Evolutionary conservation across 1,140 invertebrate species (phyloP).

Genomic region (Hypsibius dujardini): DNA sequence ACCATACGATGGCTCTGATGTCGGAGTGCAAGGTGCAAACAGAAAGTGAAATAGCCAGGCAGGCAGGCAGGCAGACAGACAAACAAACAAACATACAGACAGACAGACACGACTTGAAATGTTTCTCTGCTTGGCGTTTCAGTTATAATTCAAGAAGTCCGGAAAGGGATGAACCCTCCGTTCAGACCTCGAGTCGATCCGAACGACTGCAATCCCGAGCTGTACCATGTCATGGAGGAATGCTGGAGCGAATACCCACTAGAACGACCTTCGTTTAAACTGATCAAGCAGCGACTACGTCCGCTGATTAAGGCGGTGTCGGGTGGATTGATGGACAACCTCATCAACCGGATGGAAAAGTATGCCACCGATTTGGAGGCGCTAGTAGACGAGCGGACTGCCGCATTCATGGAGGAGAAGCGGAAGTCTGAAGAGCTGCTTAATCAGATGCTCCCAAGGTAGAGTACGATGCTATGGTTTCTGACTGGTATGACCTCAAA

Average conservation of each 20-base stretch:
- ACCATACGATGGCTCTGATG: conserved; percentile 36
- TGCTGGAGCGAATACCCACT: conserved; percentile 78
- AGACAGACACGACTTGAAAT: no score
- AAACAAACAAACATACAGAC: no score
- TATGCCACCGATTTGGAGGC: conserved; percentile 92
- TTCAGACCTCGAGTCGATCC: conserved; percentile 52
- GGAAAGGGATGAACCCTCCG: conserved; percentile 47
- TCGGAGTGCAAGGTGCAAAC: neutral
- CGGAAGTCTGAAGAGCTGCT: conserved; percentile 85
- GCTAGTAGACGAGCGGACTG: conserved; percentile 79
- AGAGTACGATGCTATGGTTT: conserved; percentile 25
- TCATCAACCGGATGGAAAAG: conserved; percentile 91
- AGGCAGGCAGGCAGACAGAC: no score
- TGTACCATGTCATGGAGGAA: conserved; percentile 59
- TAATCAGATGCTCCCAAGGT: conserved; percentile 84
- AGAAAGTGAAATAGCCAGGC: no score
- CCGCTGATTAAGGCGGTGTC: conserved; percentile 72
- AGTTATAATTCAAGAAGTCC: conserved; percentile 51
- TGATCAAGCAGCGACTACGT: conserved; percentile 52
- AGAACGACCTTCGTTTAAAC: conserved; percentile 67
- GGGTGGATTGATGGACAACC: conserved; percentile 78
- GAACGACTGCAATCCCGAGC: conserved; percentile 47
- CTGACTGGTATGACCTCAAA: neutral
- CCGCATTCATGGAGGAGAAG: conserved; percentile 88
- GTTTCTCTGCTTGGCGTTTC: neutral